These are phyloP conservation scores for Schizothorax lantsangensis DNA, from an alignment of 2,797 vertebrate genomes.

Conservation along the genomic window DNA sequence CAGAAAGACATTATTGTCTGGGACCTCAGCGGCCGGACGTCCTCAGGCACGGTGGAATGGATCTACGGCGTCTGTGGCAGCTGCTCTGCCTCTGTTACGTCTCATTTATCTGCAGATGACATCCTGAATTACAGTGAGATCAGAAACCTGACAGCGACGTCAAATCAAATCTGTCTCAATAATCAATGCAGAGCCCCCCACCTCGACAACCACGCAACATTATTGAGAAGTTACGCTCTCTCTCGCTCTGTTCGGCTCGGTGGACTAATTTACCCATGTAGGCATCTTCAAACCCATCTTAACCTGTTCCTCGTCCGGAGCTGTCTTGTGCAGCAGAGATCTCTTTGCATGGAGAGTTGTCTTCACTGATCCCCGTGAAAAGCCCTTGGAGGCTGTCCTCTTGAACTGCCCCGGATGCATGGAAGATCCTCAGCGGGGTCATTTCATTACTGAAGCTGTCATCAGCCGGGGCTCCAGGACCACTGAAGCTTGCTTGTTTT, in stretches of 20 bases:
- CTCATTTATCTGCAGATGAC: conserved; percentile 69
- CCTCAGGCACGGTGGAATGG: conserved; percentile 6
- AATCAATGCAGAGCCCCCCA: conserved; percentile 55
- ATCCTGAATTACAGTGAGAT: conserved; percentile 68
- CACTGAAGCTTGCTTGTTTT: neutral
- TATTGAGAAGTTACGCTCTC: neutral
- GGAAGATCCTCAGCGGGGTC: conserved; percentile 11
- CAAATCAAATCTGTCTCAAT: conserved; percentile 68
- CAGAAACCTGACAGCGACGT: conserved; percentile 66
- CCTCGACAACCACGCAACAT: neutral
- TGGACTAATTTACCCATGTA: neutral
- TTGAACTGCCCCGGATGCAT: conserved; percentile 10
- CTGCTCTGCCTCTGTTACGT: conserved; percentile 45
- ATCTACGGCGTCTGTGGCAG: conserved; percentile 15
- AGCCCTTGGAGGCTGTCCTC: conserved; percentile 11
- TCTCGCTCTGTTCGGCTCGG: neutral
- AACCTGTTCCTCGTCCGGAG: neutral
- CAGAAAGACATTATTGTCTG: conserved; percentile 6
- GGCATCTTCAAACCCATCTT: neutral
- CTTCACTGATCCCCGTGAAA: conserved; percentile 26
- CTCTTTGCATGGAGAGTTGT: neutral
- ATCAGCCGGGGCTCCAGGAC: neutral
- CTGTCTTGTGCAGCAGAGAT: neutral
- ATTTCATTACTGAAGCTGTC: conserved; percentile 28
- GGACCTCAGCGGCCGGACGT: neutral